Percentiles rank a stretch among this genome's conserved stretches.
phyloP scores from a whole-genome alignment of 2,113 vertebrate genomes.

The Mus pahari region DNA sequence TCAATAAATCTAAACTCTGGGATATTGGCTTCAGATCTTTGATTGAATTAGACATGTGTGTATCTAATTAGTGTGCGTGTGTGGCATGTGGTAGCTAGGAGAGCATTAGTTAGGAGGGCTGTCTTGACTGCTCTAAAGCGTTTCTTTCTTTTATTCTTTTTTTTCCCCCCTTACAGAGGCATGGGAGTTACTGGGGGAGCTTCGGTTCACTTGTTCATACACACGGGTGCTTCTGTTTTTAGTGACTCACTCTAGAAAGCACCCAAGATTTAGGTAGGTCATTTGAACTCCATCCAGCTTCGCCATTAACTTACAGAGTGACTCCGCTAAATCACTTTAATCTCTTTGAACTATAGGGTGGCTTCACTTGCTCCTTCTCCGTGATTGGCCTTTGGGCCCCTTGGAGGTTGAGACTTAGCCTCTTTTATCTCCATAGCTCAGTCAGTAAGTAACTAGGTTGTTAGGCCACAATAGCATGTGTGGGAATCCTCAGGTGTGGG shows the following conservation, averaged over 20 bases:
- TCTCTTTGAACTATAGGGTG: conserved; percentile 58
- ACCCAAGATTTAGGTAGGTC: conserved; percentile 15
- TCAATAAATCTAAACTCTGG: conserved; percentile 52
- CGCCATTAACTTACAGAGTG: background rate
- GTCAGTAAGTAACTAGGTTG: background rate
- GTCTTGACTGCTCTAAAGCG: background rate
- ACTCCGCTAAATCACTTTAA: conserved; percentile 58
- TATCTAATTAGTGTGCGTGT: background rate
- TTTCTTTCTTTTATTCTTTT: background rate
- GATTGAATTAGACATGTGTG: conserved; percentile 36
- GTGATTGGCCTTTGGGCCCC: conserved; percentile 11
- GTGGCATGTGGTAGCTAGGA: background rate
- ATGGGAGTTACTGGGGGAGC: conserved; percentile 38
- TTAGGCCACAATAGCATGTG: background rate
- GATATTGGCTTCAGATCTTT: conserved; percentile 58
- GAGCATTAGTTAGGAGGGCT: background rate
- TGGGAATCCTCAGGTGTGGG: background rate
- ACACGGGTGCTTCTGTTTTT: background rate
- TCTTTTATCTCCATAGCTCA: background rate
- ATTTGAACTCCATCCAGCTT: conserved; percentile 19
- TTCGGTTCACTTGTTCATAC: background rate
- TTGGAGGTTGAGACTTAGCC: background rate
- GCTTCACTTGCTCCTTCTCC: conserved; percentile 37
- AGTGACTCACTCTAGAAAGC: conserved; percentile 59
- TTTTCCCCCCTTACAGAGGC: background rate